These are phyloP conservation scores for Callorhinus ursinus DNA, from an alignment of 2,113 vertebrate genomes.

Conservation along the genomic window DNA sequence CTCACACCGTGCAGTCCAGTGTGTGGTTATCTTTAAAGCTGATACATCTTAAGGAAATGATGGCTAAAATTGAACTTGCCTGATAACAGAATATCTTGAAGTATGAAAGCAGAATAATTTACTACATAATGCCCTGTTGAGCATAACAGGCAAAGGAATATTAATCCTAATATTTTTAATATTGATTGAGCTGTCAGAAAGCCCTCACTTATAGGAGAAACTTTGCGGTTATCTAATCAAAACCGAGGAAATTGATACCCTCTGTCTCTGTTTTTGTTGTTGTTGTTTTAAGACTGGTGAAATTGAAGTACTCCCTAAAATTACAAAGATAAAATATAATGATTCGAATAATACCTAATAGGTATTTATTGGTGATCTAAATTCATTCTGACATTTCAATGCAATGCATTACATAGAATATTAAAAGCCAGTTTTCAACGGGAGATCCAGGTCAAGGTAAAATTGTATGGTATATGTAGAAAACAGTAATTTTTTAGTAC, in stretches of 20 bases:
- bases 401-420: neutral
- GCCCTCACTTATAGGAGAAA: slow-evolving; percentile 26
- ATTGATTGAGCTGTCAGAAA: slow-evolving; percentile 60
- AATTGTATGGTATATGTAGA: neutral
- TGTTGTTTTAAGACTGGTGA: neutral
- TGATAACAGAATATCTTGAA: slow-evolving; percentile 20
- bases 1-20: neutral
- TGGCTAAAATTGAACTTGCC: neutral
- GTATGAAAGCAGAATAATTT: neutral
- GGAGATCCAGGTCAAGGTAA: neutral
- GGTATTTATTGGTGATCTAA: slow-evolving; percentile 36
- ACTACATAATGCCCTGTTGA: slow-evolving; percentile 23
- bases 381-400: slow-evolving; percentile 17
- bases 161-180: slow-evolving; percentile 59
- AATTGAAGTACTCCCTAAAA: slow-evolving; percentile 48
- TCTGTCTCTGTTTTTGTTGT: neutral
- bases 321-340: slow-evolving; percentile 39
- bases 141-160: slow-evolving; percentile 26
- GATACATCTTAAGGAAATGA: slow-evolving; percentile 21
- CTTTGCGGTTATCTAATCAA: neutral
- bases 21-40: neutral
- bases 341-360: neutral
- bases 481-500: too few relatives aligned
- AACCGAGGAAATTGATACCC: neutral
- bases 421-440: neutral